Conservation (phyloP, 2,113 vertebrate species). For the Varanus komodoensis region DNA sequence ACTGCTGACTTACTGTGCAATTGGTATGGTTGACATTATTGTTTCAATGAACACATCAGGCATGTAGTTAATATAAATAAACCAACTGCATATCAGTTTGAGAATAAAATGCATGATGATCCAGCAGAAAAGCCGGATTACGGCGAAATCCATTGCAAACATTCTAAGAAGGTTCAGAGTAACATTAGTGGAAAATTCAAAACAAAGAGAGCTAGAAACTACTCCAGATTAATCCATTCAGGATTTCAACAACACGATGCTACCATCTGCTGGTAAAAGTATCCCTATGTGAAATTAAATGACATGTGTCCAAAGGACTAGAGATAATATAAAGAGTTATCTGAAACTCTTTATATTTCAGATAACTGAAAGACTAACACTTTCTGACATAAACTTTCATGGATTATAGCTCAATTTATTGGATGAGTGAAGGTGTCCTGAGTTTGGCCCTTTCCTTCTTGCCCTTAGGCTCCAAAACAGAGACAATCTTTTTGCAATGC, state of each 20-base stretch:
- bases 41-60: not conserved
- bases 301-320: not conserved
- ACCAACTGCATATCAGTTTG: not conserved
- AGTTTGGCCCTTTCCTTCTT: too few species aligned
- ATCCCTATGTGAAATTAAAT: not conserved
- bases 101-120: not conserved
- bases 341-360: too few species aligned
- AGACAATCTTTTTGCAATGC: too few species aligned
- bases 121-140: not conserved
- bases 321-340: too few species aligned
- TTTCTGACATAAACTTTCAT: too few species aligned
- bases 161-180: not conserved
- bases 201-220: not conserved
- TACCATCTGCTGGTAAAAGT: constrained; percentile 65
- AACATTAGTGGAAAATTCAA: not conserved
- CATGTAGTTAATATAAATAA: not conserved
- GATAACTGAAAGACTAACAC: too few species aligned
- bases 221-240: not conserved
- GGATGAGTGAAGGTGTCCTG: too few species aligned
- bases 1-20: not conserved
- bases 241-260: constrained; percentile 49
- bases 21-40: not conserved
- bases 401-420: too few species aligned
- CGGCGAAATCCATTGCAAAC: constrained; percentile 5
- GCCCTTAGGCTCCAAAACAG: too few species aligned